Percentiles rank a stretch among this genome's conserved stretches.
phyloP scores from a whole-genome alignment of 2,888 invertebrate species.

The Phymatocera aterrima region DNA sequence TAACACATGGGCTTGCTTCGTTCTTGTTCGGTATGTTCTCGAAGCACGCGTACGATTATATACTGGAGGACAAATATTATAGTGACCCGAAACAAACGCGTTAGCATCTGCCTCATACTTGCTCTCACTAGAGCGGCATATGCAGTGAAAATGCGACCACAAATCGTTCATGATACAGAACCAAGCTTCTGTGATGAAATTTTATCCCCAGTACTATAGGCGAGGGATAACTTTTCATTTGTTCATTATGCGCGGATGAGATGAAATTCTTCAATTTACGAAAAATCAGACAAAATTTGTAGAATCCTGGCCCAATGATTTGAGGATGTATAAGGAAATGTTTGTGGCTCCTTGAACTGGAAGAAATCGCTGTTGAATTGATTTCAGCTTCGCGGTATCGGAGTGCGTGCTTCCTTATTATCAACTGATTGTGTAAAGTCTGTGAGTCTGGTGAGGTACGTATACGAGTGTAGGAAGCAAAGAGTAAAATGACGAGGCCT shows the following conservation, averaged over 20 bases:
- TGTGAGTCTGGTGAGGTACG: not conserved
- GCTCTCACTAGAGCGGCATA: not conserved
- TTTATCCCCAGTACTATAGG: too few species aligned
- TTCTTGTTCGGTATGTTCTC: constrained; percentile 29
- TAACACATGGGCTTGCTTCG: constrained; percentile 36
- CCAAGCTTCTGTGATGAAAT: too few species aligned
- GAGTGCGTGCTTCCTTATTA: not conserved
- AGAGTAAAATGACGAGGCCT: constrained; percentile 14
- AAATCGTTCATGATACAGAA: too few species aligned
- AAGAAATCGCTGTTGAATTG: constrained; percentile 36
- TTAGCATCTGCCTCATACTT: not conserved
- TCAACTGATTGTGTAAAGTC: constrained; percentile 4
- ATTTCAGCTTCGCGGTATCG: not conserved
- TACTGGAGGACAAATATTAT: not conserved
- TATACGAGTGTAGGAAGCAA: not conserved
- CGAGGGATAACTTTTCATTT: too few species aligned
- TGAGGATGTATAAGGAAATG: not conserved
- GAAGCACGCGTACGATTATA: not conserved
- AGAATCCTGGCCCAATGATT: not conserved
- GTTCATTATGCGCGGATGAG: too few species aligned
- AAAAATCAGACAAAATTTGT: not conserved
- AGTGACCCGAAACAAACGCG: constrained; percentile 6
- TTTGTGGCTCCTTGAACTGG: not conserved
- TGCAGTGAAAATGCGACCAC: too few species aligned
- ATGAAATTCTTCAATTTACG: too few species aligned